These are phyloP conservation scores for Drosophila rellima DNA, from an alignment of 2,888 invertebrate genomes.

Conservation along the genomic window DNA sequence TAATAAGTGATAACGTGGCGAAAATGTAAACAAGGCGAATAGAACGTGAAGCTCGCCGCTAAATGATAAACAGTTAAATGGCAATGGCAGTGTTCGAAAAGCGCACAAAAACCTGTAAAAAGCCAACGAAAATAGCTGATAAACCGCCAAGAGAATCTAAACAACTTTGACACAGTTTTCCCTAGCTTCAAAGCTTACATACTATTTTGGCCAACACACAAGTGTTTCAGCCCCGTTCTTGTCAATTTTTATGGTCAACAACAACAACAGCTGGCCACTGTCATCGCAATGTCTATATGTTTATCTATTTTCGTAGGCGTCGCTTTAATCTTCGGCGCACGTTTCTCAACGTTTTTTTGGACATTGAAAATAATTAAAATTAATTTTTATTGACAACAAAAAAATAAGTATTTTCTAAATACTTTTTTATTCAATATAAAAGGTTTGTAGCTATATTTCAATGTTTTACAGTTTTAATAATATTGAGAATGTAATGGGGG, in stretches of 20 bases:
- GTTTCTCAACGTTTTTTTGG: conserved; percentile 34
- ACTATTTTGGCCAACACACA: conserved; percentile 21
- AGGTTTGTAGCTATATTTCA: background rate
- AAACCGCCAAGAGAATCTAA: conserved; percentile 42
- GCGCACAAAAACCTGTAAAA: conserved; percentile 20
- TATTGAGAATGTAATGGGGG: background rate
- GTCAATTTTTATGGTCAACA: conserved; percentile 15
- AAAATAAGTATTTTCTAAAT: conserved; percentile 17
- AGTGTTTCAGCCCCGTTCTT: conserved; percentile 8
- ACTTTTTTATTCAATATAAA: background rate
- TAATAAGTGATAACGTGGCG: conserved; percentile 78
- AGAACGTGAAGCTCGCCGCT: conserved; percentile 64
- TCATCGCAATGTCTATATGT: conserved; percentile 12
- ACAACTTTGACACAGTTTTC: conserved; percentile 61
- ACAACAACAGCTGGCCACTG: conserved; percentile 22
- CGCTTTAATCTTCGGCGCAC: conserved; percentile 33
- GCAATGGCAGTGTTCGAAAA: conserved; percentile 31
- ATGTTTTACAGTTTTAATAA: conserved; percentile 1
- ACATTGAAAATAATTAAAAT: conserved; percentile 47
- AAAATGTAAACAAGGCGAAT: conserved; percentile 70
- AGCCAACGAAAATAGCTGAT: conserved; percentile 31
- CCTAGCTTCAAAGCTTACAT: conserved; percentile 19
- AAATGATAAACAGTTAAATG: conserved; percentile 52
- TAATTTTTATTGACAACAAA: conserved; percentile 54
- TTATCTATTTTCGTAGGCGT: conserved; percentile 38